Evolutionary conservation across 2,113 vertebrate species (phyloP).

Genomic region (Vimba vimba): DNA sequence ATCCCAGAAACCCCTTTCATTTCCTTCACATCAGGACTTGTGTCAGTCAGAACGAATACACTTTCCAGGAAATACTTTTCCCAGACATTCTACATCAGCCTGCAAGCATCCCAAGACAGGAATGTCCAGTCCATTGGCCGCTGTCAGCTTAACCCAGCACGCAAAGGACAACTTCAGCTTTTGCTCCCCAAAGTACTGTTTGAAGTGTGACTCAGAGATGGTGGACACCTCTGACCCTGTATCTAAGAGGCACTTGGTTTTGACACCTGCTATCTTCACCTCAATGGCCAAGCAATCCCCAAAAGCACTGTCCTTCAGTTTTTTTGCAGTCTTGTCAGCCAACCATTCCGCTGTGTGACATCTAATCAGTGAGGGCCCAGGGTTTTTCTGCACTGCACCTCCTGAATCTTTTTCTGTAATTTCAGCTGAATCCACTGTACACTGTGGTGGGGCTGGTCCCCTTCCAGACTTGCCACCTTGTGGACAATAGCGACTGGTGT

Average conservation of each 20-base stretch:
- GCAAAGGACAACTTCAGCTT: background rate
- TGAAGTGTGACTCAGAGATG: background rate
- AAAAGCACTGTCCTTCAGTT: background rate
- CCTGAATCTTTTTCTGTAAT: too few species aligned
- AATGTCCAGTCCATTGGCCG: constrained; percentile 5
- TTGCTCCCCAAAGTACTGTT: background rate
- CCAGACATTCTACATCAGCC: background rate
- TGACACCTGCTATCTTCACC: background rate
- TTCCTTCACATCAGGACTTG: background rate
- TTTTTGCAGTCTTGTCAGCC: background rate
- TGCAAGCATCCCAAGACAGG: constrained; percentile 8
- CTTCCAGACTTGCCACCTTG: too few species aligned
- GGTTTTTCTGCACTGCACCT: too few species aligned
- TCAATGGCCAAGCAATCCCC: constrained; percentile 10
- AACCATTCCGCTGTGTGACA: background rate
- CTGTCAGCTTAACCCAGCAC: background rate
- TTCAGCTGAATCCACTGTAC: too few species aligned
- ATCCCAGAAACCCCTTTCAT: background rate
- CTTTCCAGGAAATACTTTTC: constrained; percentile 1
- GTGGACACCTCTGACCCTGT: constrained; percentile 36
- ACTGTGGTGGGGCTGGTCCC: too few species aligned
- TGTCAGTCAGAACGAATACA: background rate
- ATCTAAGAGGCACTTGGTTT: background rate
- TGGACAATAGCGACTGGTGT: too few species aligned
- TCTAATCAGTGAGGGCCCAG: background rate